phyloP scores from a whole-genome alignment of 2,113 vertebrate species.

The Meriones unguiculatus region DNA sequence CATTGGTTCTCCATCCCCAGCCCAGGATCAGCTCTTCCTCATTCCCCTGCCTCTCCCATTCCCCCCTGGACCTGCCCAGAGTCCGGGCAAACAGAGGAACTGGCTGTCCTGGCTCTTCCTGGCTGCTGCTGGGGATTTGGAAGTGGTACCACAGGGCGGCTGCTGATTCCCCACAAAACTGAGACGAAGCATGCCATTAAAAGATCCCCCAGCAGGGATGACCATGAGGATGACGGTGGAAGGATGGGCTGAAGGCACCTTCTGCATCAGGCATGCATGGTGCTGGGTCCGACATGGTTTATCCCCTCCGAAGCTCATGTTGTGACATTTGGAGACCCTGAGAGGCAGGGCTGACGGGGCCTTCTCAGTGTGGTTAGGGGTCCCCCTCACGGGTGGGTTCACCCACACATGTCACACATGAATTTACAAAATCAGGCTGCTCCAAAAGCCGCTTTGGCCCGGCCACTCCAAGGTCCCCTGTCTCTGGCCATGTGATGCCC shows the following conservation, averaged over 20 bases:
- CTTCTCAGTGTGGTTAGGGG: background rate
- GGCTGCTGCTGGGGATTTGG: background rate
- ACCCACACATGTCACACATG: background rate
- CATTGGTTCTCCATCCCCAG: fast-evolving
- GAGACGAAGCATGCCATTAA: background rate
- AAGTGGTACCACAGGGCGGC: background rate
- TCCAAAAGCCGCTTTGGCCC: background rate
- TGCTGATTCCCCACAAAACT: background rate
- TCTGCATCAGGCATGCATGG: background rate
- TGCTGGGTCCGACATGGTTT: background rate
- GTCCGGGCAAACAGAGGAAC: background rate
- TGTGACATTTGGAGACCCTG: background rate
- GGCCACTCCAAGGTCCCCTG: background rate
- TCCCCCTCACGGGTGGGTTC: background rate
- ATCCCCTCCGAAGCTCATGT: background rate
- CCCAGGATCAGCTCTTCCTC: background rate
- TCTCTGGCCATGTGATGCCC: background rate
- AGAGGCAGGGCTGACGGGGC: background rate
- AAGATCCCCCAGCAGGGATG: fast-evolving
- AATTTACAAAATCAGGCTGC: background rate
- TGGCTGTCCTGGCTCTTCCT: background rate
- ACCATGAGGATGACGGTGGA: background rate
- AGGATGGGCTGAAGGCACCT: too few relatives aligned
- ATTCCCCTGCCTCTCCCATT: background rate
- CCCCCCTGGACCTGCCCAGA: background rate